Percentiles rank a stretch among this genome's conserved stretches.
Evolutionary conservation across 2,113 vertebrate species (phyloP).

Genomic region (Heteronetta atricapilla): DNA sequence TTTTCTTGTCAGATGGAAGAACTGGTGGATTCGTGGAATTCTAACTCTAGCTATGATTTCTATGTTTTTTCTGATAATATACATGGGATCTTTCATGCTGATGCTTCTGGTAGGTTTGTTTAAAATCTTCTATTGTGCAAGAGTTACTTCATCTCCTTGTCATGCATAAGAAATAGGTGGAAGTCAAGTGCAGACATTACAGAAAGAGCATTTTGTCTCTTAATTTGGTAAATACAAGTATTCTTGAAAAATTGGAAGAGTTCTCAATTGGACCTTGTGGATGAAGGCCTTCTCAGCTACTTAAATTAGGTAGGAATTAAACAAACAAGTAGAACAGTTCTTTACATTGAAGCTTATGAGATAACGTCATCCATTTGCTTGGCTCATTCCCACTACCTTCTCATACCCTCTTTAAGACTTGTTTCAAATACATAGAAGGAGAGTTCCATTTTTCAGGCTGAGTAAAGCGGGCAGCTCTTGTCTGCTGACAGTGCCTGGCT

Average conservation of each 20-base stretch:
- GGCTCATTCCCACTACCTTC: neutral
- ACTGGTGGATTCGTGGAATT: constrained; percentile 98
- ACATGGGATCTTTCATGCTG: constrained; percentile 91
- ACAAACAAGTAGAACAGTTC: neutral
- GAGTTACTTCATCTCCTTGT: neutral
- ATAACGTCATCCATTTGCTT: neutral
- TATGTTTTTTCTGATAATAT: constrained; percentile 92
- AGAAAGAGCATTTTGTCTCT: neutral
- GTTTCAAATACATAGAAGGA: neutral
- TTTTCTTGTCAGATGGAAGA: constrained; percentile 90
- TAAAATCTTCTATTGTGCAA: neutral
- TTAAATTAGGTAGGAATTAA: neutral
- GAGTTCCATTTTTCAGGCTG: neutral
- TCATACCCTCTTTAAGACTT: neutral
- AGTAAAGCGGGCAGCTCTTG: neutral
- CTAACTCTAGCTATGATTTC: constrained; percentile 93
- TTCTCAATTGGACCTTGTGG: neutral
- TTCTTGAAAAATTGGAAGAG: neutral
- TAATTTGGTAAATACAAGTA: neutral
- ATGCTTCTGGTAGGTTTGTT: constrained; percentile 86
- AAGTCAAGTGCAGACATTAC: neutral
- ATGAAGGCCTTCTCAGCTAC: neutral
- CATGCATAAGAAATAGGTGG: neutral
- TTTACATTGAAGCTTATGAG: neutral
- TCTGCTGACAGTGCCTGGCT: neutral